These are phyloP conservation scores for Cyrtorhinus lividipennis DNA, from an alignment of 1,140 invertebrate genomes.

Conservation along the genomic window DNA sequence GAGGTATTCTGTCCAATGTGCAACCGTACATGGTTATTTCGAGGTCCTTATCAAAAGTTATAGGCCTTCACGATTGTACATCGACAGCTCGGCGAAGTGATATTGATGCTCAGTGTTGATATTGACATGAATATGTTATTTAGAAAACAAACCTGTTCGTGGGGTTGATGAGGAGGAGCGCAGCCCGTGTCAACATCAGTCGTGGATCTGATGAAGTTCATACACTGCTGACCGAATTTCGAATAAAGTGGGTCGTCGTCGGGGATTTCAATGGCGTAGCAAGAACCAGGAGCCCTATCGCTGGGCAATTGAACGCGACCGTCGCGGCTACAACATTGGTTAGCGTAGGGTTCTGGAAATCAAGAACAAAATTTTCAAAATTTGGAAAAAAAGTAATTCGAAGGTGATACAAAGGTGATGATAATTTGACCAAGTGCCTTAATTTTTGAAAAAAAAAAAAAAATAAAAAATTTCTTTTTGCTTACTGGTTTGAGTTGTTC, in stretches of 20 bases:
- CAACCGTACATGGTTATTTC: too few species aligned
- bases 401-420: too few species aligned
- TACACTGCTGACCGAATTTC: conserved; percentile 50
- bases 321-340: conserved; percentile 51
- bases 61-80: too few species aligned
- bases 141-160: conserved; percentile 45
- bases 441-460: too few species aligned
- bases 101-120: too few species aligned
- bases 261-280: conserved; percentile 75
- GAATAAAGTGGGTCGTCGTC: conserved; percentile 64
- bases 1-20: too few species aligned
- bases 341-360: conserved; percentile 43
- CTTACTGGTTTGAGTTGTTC: conserved; percentile 55
- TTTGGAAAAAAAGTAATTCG: conserved; percentile 10
- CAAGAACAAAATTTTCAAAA: conserved; percentile 46
- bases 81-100: too few species aligned
- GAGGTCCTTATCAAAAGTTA: too few species aligned
- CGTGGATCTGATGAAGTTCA: conserved; percentile 71
- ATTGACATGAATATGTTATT: not conserved
- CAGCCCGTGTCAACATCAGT: conserved; percentile 54
- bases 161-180: conserved; percentile 39
- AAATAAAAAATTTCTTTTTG: conserved; percentile 25
- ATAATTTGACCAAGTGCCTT: too few species aligned
- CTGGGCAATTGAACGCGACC: conserved; percentile 37
- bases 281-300: conserved; percentile 35